Conservation (phyloP, 2,113 vertebrate genomes). For the Pedionomus torquatus region DNA sequence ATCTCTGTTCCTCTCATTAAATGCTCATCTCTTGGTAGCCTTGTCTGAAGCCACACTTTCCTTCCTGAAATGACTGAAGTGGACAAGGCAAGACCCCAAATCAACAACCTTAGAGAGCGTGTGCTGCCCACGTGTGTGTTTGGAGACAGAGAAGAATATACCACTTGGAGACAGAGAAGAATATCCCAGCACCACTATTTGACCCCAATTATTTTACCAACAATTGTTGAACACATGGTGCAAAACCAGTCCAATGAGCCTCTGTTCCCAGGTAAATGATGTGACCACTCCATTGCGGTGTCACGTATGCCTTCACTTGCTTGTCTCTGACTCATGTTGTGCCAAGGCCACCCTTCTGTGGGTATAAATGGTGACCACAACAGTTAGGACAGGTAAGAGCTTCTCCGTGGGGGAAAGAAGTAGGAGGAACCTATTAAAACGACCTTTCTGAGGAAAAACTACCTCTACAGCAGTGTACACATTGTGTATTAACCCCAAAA, state of each 20-base stretch:
- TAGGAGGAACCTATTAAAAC: not conserved
- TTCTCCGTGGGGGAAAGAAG: not conserved
- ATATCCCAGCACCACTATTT: not conserved
- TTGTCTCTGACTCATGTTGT: not conserved
- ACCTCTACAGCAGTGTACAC: no score
- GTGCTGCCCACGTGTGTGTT: not conserved
- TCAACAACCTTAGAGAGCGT: not conserved
- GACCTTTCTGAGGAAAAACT: not conserved
- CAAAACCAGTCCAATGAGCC: not conserved
- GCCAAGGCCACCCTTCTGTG: not conserved
- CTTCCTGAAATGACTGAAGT: not conserved
- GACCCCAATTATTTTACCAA: not conserved
- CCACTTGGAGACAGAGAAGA: not conserved
- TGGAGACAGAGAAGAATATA: not conserved
- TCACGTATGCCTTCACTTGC: not conserved
- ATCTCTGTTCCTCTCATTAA: not conserved
- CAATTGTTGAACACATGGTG: accelerated
- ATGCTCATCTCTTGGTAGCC: not conserved
- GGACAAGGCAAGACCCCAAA: not conserved
- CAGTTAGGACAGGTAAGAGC: not conserved
- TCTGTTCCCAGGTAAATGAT: no score
- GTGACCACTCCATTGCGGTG: no score
- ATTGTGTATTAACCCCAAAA: not conserved
- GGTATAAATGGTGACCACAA: not conserved
- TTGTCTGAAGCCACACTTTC: not conserved